Evolutionary conservation across 1,140 invertebrate genomes (phyloP).

Genomic region (Macrostomum lignano): DNA sequence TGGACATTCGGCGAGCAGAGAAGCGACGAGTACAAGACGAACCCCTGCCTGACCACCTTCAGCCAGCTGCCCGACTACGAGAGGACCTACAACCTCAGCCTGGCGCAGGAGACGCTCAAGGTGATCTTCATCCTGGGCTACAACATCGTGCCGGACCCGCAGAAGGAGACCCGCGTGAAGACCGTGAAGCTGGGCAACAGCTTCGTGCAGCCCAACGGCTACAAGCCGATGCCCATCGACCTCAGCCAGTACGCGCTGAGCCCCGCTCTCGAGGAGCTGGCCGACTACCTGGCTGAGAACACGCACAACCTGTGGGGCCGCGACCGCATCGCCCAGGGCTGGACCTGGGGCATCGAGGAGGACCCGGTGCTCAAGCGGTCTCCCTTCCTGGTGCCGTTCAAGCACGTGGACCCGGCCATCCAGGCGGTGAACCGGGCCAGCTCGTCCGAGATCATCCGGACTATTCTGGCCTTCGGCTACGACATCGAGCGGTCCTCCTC

Average conservation of each 20-base stretch:
- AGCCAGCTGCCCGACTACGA: constrained; percentile 67
- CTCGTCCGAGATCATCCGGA: constrained; percentile 74
- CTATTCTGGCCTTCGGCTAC: constrained; percentile 81
- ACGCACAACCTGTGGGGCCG: constrained; percentile 96
- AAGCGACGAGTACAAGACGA: constrained; percentile 48
- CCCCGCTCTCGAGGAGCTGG: constrained; percentile 72
- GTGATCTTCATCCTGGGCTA: constrained; percentile 82
- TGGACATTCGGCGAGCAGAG: constrained; percentile 64
- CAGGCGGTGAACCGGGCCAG: constrained; percentile 91
- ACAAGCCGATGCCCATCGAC: constrained; percentile 86
- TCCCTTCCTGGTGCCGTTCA: constrained; percentile 83
- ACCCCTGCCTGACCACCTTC: constrained; percentile 82
- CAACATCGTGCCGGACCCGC: constrained; percentile 59
- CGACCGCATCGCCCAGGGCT: constrained; percentile 79
- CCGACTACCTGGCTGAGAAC: constrained; percentile 84
- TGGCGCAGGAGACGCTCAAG: constrained; percentile 80
- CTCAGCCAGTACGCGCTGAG: constrained; percentile 51
- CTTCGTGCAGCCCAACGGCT: constrained; percentile 72
- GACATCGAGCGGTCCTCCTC: constrained; percentile 76
- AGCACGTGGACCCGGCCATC: constrained; percentile 82
- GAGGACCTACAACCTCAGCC: constrained; percentile 76
- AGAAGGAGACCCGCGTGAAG: constrained; percentile 45
- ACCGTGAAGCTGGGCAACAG: constrained; percentile 58
- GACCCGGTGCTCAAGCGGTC: constrained; percentile 63
- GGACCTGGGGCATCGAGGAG: constrained; percentile 92